Base-by-base conservation (phyloP, 2,797 vertebrate species). In the Arremon brunneinucha region DNA sequence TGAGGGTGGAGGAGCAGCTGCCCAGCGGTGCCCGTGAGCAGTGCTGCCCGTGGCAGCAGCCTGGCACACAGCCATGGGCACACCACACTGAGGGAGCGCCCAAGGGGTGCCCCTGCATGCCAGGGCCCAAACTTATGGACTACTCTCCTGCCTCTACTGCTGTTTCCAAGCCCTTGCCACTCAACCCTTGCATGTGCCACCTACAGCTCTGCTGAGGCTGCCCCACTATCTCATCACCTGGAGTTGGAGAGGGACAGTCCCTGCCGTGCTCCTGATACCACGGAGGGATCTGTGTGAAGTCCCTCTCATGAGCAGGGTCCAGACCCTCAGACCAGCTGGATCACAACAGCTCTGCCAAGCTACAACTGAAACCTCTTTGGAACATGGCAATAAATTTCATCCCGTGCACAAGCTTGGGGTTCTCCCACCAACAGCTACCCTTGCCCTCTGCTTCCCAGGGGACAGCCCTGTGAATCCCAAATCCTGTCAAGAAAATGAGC, bases 301-400 rank as follows among this genome's bases (percentile, higher is more conserved):
- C n/a, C 24, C 32, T 65, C 70, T 20, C 2, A 5, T 1, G 10
- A 78, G 46, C 9, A 39, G 62, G 10, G 53, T 56, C 49, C 65
- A 64, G 69, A 34, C 53, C 2, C 1, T 81, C 49, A 68, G 67
- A 41, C 18, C 62, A 81, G 49, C 41, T 46, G 56, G 59, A 75
- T 46, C 43, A 32, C 72, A 60, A 37, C 1, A 6, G 35, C 46
- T 92, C 62, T 57, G 75, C 44, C 79, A 74, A 67, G 37, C 11
- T 3, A 17, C 35, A 76, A 49, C 57, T 21, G 75, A 69, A 65
- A 44, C 11, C 20, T 60, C 79, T 68, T n/a, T 5, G 32, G 65
- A 46, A 78, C 43, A 23, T 0, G 0, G 47, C 0, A 0, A 77
- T 81, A 22, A 21, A 60, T 56, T 80, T 74, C 6, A 4, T 32